Base-by-base conservation (phyloP, 2,888 invertebrate species). In the Apodemia hepburni region DNA sequence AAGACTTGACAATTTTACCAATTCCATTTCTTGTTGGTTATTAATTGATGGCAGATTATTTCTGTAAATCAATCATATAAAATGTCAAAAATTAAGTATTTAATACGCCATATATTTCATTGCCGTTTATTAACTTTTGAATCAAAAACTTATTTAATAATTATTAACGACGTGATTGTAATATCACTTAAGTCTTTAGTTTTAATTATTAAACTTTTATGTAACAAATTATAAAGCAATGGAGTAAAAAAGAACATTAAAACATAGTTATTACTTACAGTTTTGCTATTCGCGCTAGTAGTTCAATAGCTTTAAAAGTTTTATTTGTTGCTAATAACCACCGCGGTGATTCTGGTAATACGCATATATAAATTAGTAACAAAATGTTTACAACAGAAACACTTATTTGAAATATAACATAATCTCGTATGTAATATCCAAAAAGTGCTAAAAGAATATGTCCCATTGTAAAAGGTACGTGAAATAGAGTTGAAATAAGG, bases 311-410 rank as follows among this genome's bases (percentile, higher is more conserved):
- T 65, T 93, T 81, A 11, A 92, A 92, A 60, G 93, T 88, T 70
- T 92, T 92, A 1, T 95, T 95, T 12, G 93, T 92, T 17, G 94
- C 94, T 49, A 96, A 82, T 18, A 96, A 86, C 96, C 96, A 97
- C 70, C 96, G 92, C 0, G 96, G 96, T 0, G 96, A 95, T 85
- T 97, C 97, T 5, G 96, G 96, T 58, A 96, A 82, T 51, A 95
- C 71, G 91, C 95, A 95, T 74, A 94, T 94, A 71, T 95, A 95
- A 1, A 91, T 78, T 35, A 95, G 83, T 58, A 95, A 82, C 59
- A 95, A 69, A 22, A 92, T 73, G 49, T 90, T 92, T 0, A 89
- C 85, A 7, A 93, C 73, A 0, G 95, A 94, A 71, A 95, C 92
- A 8, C 92, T 87, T 59, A 95, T 81, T 78, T 95, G 94, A 61